Evolutionary conservation across 2,113 vertebrate genomes (phyloP), one percentile per base, ranked within the genome.

Genomic region (Spermophilus dauricus): DNA sequence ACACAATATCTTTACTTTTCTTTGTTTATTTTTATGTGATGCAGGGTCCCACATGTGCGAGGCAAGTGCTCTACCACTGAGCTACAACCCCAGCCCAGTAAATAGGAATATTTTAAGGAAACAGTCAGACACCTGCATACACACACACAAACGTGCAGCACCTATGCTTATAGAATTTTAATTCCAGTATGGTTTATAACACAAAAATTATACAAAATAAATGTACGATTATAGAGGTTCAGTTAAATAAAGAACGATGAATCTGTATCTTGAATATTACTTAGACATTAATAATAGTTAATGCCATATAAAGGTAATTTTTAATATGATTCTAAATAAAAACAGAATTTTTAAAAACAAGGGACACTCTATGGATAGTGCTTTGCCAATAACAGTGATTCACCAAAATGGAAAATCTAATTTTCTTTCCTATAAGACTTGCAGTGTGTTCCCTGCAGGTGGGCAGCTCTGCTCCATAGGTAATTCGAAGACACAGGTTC

Each of bases 81-180:
- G 45, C 45, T 45, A 45, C 45, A 45, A 45, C 45, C 45, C 45
- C 45, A 45, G 45, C 45, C 45, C 45, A 45, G 45, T 45, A 45
- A 45, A 45, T 45, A 45, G 45, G 45, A 45, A 76, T 20, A 80
- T 85, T 89, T 96, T 92, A 70, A 86, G 12, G 18, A 92, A 95
- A 91, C 10, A 24, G 85, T 61, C n/a, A 91, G 45, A 94, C 32
- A 82, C 70, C 34, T 96, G 26, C n/a, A 75, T 17, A 32, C n/a
- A 58, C 8, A 83, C 4, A 58, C 34, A 37, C 17, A 81, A 9
- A 61, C 18, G 12, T 22, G 8, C 51, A 75, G 61, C 51, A 81
- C 17, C 22, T 91, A 45, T 53, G 4, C 37, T 76, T 61, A 69
- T 63, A 84, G 53, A 92, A 86, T 73, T 93, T 87, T 78, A 4